Percentiles rank a stretch among this genome's conserved stretches.
These are phyloP conservation scores for Zaprionus davidi DNA, from an alignment of 1,140 invertebrate genomes.

Conservation along the genomic window DNA sequence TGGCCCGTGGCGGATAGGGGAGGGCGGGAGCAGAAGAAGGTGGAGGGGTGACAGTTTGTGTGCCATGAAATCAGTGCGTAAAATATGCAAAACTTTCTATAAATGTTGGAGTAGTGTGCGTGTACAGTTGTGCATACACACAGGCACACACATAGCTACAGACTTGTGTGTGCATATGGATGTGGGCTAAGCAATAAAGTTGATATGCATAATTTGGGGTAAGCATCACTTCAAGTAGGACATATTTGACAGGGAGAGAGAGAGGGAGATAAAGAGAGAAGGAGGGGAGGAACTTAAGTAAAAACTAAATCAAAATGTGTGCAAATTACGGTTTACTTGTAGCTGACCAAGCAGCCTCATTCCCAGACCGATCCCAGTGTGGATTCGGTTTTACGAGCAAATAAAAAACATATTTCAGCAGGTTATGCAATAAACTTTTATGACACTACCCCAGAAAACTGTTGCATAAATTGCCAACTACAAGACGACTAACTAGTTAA, in stretches of 20 bases:
- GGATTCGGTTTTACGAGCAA: slow-evolving; percentile 58
- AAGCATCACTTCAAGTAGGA: slow-evolving; percentile 60
- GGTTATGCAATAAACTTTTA: slow-evolving; percentile 78
- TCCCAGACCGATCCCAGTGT: not conserved
- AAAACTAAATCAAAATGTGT: slow-evolving; percentile 68
- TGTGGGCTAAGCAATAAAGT: slow-evolving; percentile 65
- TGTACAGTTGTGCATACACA: slow-evolving; percentile 10
- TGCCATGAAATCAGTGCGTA: slow-evolving; percentile 57
- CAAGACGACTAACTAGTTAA: slow-evolving; percentile 62
- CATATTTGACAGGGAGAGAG: slow-evolving; percentile 16
- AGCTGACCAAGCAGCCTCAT: slow-evolving; percentile 18
- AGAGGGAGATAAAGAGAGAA: not conserved
- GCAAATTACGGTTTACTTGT: slow-evolving; percentile 61
- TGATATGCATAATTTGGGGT: slow-evolving; percentile 77
- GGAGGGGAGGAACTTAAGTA: slow-evolving; percentile 13
- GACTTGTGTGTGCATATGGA: slow-evolving; percentile 33
- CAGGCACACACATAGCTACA: slow-evolving; percentile 7
- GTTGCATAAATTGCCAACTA: slow-evolving; percentile 73
- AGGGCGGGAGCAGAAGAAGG: not conserved
- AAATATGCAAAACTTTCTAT: slow-evolving; percentile 68
- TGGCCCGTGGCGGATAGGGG: not conserved
- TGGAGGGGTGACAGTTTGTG: slow-evolving; percentile 8
- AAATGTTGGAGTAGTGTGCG: slow-evolving; percentile 30
- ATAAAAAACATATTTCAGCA: slow-evolving; percentile 55
- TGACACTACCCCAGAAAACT: slow-evolving; percentile 62